A percentile compares a stretch with the other conserved stretches of the same genome.
These are phyloP conservation scores for Gymnocheta viridis DNA, from an alignment of 2,888 invertebrate genomes.

Conservation along the genomic window DNA sequence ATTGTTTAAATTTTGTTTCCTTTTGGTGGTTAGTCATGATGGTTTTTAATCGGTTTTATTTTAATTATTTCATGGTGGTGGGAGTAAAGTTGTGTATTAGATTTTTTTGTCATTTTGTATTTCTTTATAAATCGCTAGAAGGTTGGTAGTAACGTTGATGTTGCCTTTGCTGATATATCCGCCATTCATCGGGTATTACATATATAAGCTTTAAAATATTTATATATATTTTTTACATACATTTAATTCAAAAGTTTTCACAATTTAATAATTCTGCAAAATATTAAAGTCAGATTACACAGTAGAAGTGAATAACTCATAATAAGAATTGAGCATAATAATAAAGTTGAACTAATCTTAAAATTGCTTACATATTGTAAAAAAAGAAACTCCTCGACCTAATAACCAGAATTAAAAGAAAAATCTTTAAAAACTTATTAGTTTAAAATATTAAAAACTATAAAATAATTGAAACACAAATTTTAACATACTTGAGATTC, in stretches of 20 bases:
- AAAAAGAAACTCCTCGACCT: too few relatives aligned
- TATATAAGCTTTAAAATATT: conserved; percentile 80
- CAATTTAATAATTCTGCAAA: not conserved
- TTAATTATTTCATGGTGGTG: conserved; percentile 49
- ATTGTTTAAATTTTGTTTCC: too few relatives aligned
- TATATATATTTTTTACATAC: conserved; percentile 5
- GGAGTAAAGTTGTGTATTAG: conserved; percentile 39
- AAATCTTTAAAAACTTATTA: too few relatives aligned
- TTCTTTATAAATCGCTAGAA: conserved; percentile 81
- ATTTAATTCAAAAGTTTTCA: not conserved
- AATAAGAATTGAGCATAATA: not conserved
- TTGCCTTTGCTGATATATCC: conserved; percentile 82
- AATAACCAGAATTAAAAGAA: too few relatives aligned
- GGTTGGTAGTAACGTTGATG: conserved; percentile 82
- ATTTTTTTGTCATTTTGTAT: conserved; percentile 37
- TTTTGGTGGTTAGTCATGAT: conserved; percentile 49
- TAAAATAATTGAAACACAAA: too few relatives aligned
- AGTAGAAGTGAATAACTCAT: conserved; percentile 2
- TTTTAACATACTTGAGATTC: too few relatives aligned
- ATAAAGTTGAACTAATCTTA: not conserved
- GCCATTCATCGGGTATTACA: conserved; percentile 82
- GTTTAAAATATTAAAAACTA: too few relatives aligned
- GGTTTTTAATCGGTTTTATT: conserved; percentile 32
- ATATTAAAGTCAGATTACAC: not conserved
- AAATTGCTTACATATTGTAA: too few relatives aligned